Evolutionary conservation across 2,888 invertebrate genomes (phyloP), one percentile per base, ranked within the genome.

Genomic region (Euclidia mi): DNA sequence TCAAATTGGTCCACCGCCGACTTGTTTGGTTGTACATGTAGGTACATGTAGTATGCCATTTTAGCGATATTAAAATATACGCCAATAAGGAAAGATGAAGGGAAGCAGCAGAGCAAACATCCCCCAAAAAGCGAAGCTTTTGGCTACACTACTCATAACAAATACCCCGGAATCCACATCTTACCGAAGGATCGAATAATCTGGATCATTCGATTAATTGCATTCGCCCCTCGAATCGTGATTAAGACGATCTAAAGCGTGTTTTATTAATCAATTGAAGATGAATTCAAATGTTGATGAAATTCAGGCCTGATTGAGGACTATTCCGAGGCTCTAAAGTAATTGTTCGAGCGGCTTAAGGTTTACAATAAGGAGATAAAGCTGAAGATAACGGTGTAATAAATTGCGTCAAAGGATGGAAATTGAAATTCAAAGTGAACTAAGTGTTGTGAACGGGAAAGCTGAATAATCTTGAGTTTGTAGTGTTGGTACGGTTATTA

Each of bases 211-310:
- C 53, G 14, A 43, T 38, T 66, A 62, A 63, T 68, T 47, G 46
- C 56, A 62, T 49, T 51, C 35, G 29, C 14, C 37, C 12, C 43
- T 14, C 31, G n/a, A n/a, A n/a, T n/a, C n/a, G n/a, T n/a, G n/a
- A n/a, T 60, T 31, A 17, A 52, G 61, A 63, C 64, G 56, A 59
- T 78, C 72, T 74, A 76, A 65, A 14, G 57, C 58, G 50, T 71
- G 67, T 75, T 78, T 78, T 76, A 78, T 75, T 75, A 74, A 77
- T 79, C 56, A 63, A 64, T 58, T 56, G 58, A 55, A 61, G 72
- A 71, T 20, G 40, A 45, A 18, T 61, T 67, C 45, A 65, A 68
- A 70, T 71, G 70, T 61, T 78, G 76, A 79, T 79, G 63, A 67
- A 77, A 59, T 77, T 69, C 73, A 45, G 34, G 35, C 7, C 11